phyloP scores from a whole-genome alignment of 35 echinoderm and acorn worm genomes.

The Stichopus chloronotus region DNA sequence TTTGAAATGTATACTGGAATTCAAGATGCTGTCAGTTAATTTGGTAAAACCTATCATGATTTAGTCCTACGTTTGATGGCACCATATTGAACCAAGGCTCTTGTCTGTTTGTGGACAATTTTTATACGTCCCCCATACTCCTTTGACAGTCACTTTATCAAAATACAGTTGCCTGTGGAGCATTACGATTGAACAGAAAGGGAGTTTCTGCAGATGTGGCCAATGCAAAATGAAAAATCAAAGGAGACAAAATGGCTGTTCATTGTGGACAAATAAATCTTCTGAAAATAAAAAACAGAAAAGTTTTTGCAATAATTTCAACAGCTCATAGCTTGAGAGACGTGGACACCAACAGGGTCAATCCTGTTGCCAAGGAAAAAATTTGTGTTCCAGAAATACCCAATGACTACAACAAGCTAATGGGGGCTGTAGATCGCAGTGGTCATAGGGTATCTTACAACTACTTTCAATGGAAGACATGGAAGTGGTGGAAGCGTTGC shows the following conservation, averaged over 20 bases:
- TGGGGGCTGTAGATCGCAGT: neutral
- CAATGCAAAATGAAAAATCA: neutral
- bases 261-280: too few relatives aligned
- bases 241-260: neutral
- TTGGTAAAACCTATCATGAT: slow-evolving; percentile 46
- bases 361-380: neutral
- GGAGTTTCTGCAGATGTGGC: too few relatives aligned
- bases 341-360: neutral
- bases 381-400: neutral
- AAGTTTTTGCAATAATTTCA: slow-evolving; percentile 21
- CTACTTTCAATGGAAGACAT: neutral
- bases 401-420: slow-evolving; percentile 20
- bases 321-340: slow-evolving; percentile 18
- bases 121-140: slow-evolving; percentile 38
- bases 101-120: slow-evolving; percentile 31
- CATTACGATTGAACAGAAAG: neutral
- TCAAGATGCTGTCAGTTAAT: neutral
- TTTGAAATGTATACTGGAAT: slow-evolving; percentile 2
- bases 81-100: slow-evolving; percentile 20
- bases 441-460: neutral
- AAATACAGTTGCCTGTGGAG: slow-evolving; percentile 34
- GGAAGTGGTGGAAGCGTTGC: slow-evolving; percentile 25
- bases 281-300: slow-evolving; percentile 29
- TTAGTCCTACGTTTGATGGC: slow-evolving; percentile 8
- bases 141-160: neutral